These are phyloP conservation scores for Macrophya annulata DNA, from an alignment of 2,888 invertebrate species.

Conservation along the genomic window DNA sequence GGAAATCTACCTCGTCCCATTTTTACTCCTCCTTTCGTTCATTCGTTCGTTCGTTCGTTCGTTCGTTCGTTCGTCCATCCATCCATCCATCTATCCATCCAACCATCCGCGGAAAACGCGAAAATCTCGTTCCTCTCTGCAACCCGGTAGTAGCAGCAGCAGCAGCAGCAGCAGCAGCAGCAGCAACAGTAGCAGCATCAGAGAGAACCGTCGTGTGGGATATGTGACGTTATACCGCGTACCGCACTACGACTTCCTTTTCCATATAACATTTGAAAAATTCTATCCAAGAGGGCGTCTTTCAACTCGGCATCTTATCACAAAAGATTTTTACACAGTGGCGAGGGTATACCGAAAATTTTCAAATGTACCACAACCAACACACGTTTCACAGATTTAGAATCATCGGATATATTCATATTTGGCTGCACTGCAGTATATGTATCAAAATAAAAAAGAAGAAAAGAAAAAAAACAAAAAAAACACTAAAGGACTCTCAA, in stretches of 20 bases:
- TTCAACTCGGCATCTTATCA: slow-evolving; percentile 43
- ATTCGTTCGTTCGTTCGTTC: slow-evolving; percentile 14
- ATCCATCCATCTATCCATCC: slow-evolving; percentile 30
- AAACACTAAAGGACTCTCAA: not conserved
- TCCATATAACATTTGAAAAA: slow-evolving; percentile 51
- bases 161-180: not conserved
- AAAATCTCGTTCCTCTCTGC: slow-evolving; percentile 33
- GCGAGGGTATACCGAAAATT: slow-evolving; percentile 38
- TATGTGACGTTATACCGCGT: not conserved
- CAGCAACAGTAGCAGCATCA: not conserved
- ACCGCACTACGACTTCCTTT: slow-evolving; percentile 36
- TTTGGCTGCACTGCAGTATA: not conserved
- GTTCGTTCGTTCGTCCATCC: slow-evolving; percentile 5
- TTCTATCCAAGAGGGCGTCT: slow-evolving; percentile 46
- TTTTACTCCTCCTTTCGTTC: slow-evolving; percentile 34
- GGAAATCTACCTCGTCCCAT: not conserved
- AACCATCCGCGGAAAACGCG: slow-evolving; percentile 29
- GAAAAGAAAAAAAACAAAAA: no score
- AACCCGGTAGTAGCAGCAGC: not conserved
- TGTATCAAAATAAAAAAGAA: not conserved
- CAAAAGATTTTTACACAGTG: slow-evolving; percentile 49
- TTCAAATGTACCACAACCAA: slow-evolving; percentile 8
- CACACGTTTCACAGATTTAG: slow-evolving; percentile 6
- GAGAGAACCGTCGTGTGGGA: slow-evolving; percentile 34
- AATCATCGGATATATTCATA: slow-evolving; percentile 9